phyloP scores from a whole-genome alignment of 1,140 invertebrate species.

The Drosophila busckii region DNA sequence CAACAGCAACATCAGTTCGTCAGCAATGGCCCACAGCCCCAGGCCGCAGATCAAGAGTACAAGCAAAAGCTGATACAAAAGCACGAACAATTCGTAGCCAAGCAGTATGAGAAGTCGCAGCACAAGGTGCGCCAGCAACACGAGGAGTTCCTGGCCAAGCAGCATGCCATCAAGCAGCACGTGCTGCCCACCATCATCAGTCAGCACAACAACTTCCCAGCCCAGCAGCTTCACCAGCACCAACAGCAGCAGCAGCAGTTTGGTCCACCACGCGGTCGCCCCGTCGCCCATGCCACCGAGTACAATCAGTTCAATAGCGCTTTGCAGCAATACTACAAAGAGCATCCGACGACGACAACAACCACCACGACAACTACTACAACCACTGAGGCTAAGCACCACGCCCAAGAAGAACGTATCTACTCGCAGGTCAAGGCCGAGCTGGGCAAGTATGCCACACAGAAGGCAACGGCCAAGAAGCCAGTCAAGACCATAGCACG shows the following conservation, averaged over 20 bases:
- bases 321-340: slow-evolving; percentile 79
- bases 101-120: slow-evolving; percentile 84
- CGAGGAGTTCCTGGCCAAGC: slow-evolving; percentile 82
- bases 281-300: slow-evolving; percentile 78
- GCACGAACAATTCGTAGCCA: slow-evolving; percentile 85
- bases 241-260: slow-evolving; percentile 53
- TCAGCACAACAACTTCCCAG: slow-evolving; percentile 71
- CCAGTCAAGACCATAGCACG: slow-evolving; percentile 78
- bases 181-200: slow-evolving; percentile 65
- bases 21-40: slow-evolving; percentile 78
- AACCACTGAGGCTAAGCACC: slow-evolving; percentile 71
- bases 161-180: slow-evolving; percentile 82
- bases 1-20: slow-evolving; percentile 79
- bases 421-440: slow-evolving; percentile 66
- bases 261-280: slow-evolving; percentile 54
- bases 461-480: slow-evolving; percentile 66
- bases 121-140: slow-evolving; percentile 84
- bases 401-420: slow-evolving; percentile 58
- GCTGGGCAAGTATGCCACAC: slow-evolving; percentile 56
- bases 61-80: slow-evolving; percentile 84
- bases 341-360: slow-evolving; percentile 80
- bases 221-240: too few relatives aligned
- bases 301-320: slow-evolving; percentile 78
- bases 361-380: slow-evolving; percentile 78
- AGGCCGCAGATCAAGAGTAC: slow-evolving; percentile 80